Percentiles rank a stretch among this genome's conserved stretches.
Conservation (phyloP, 2,113 vertebrate genomes). For the Melanostigma gelatinosum region DNA sequence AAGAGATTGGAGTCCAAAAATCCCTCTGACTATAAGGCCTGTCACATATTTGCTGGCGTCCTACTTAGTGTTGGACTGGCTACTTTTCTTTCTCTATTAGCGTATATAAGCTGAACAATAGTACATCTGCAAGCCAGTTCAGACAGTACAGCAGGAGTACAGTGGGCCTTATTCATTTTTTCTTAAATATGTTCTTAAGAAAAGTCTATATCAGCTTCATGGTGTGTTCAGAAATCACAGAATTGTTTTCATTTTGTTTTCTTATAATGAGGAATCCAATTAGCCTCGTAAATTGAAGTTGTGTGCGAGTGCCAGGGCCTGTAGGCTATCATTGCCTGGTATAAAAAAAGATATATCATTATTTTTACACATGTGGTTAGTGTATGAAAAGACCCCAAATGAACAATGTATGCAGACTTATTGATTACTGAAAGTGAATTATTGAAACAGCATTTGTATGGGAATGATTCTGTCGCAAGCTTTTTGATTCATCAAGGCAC, state of each 20-base stretch:
- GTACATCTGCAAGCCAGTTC: constrained; percentile 15
- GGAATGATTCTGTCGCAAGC: background rate
- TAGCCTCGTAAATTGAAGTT: too few species aligned
- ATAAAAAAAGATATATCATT: background rate
- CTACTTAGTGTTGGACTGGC: constrained; percentile 17
- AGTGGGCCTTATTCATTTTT: background rate
- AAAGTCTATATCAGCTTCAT: background rate
- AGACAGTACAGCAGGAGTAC: background rate
- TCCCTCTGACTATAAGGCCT: constrained; percentile 1
- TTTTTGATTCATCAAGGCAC: background rate
- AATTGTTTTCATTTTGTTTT: too few species aligned
- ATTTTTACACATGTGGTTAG: too few species aligned
- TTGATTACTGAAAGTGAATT: too few species aligned
- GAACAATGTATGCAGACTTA: too few species aligned
- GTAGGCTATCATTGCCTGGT: background rate
- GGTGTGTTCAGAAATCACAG: too few species aligned
- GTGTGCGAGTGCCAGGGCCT: too few species aligned
- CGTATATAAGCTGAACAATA: constrained; percentile 6
- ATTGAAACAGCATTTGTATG: too few species aligned
- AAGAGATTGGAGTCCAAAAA: constrained; percentile 5
- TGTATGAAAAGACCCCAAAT: too few species aligned
- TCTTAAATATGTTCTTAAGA: background rate
- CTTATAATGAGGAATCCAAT: too few species aligned
- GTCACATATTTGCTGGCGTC: constrained; percentile 11
- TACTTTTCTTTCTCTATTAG: background rate